Evolutionary conservation across 2,113 vertebrate genomes (phyloP).

Genomic region (Coptodon rendalli): DNA sequence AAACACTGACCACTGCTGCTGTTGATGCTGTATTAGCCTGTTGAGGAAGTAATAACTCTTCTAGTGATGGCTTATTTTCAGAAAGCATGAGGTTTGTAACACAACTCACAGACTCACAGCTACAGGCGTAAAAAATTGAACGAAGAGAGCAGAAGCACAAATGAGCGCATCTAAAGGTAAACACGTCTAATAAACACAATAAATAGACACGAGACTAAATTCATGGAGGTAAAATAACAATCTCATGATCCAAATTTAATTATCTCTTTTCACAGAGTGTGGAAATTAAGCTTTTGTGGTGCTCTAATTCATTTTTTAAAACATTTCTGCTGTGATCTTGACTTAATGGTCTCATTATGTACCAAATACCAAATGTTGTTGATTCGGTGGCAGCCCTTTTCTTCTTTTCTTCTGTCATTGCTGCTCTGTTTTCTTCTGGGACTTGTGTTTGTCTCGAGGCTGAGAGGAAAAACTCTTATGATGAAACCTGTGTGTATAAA

Average conservation of each 20-base stretch:
- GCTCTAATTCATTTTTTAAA: background rate
- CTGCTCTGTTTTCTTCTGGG: background rate
- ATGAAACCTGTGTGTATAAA: background rate
- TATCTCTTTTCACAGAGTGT: background rate
- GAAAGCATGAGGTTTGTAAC: background rate
- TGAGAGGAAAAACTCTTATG: background rate
- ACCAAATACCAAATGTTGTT: background rate
- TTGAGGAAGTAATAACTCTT: background rate
- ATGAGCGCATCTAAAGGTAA: background rate
- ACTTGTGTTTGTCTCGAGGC: background rate
- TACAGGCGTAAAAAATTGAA: background rate
- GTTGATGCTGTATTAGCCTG: background rate
- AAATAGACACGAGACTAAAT: background rate
- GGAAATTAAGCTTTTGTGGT: background rate
- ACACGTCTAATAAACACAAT: background rate
- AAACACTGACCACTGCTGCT: background rate
- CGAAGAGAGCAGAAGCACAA: background rate
- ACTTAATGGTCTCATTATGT: background rate
- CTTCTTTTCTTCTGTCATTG: background rate
- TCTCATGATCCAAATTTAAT: background rate
- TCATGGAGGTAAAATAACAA: background rate
- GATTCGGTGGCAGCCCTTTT: background rate
- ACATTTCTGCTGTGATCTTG: background rate
- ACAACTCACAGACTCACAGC: background rate
- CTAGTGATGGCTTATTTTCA: background rate